Conservation (phyloP, 2,113 vertebrate genomes). For the Caranx melampygus region DNA sequence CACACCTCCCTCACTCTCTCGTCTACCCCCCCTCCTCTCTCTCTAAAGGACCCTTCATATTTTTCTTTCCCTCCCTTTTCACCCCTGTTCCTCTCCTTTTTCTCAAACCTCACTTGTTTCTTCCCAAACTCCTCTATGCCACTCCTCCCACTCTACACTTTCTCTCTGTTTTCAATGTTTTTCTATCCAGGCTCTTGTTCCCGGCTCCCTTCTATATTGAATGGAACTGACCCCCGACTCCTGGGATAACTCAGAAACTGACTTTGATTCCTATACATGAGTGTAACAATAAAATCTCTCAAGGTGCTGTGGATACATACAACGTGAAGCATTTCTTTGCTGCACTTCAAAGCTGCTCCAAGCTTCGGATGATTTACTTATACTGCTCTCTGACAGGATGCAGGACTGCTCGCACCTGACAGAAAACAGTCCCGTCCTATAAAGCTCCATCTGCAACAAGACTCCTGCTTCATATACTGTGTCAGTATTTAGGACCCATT, state of each 20-base stretch:
- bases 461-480: slow-evolving; percentile 48
- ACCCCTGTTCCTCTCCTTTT: slow-evolving; percentile 29
- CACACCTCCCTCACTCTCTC: slow-evolving; percentile 65
- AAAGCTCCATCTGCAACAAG: slow-evolving; percentile 52
- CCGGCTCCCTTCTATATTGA: neutral
- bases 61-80: slow-evolving; percentile 56
- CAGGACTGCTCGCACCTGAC: slow-evolving; percentile 40
- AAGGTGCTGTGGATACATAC: neutral
- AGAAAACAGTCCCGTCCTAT: slow-evolving; percentile 37
- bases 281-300: slow-evolving; percentile 17
- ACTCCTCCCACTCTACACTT: slow-evolving; percentile 2
- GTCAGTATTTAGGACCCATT: slow-evolving; percentile 58
- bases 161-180: slow-evolving; percentile 14
- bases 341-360: slow-evolving; percentile 1
- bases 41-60: slow-evolving; percentile 61
- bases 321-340: neutral
- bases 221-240: slow-evolving; percentile 10
- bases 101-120: slow-evolving; percentile 29
- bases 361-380: slow-evolving; percentile 31
- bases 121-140: slow-evolving; percentile 15
- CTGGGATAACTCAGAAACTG: slow-evolving; percentile 22
- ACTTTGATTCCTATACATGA: slow-evolving; percentile 34
- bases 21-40: slow-evolving; percentile 31
- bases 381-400: slow-evolving; percentile 18
- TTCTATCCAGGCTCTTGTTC: slow-evolving; percentile 4